These are phyloP conservation scores for Archips crataeganus DNA, from an alignment of 2,888 invertebrate genomes.

Conservation along the genomic window DNA sequence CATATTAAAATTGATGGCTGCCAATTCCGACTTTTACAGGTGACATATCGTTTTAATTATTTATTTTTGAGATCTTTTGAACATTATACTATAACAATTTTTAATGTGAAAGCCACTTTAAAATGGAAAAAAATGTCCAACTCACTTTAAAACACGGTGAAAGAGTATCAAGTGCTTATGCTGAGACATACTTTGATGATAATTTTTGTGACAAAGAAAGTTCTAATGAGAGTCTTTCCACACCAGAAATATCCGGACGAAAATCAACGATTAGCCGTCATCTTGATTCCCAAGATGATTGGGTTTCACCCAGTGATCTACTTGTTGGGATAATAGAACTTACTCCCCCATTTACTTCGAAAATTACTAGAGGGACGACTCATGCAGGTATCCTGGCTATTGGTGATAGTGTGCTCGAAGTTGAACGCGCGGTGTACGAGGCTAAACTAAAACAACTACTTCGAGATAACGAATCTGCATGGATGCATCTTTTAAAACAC, in stretches of 20 bases:
- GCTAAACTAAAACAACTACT: slow-evolving; percentile 56
- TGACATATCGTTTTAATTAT: slow-evolving; percentile 3
- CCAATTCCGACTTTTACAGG: not conserved
- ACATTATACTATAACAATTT: not conserved
- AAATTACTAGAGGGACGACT: slow-evolving; percentile 73
- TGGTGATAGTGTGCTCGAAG: slow-evolving; percentile 64
- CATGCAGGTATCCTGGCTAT: slow-evolving; percentile 76
- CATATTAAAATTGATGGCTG: slow-evolving; percentile 47
- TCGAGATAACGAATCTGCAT: slow-evolving; percentile 68
- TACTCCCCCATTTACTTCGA: slow-evolving; percentile 77
- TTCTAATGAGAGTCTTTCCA: slow-evolving; percentile 8
- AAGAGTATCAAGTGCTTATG: slow-evolving; percentile 68
- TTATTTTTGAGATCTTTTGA: slow-evolving; percentile 24
- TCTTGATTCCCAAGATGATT: slow-evolving; percentile 50
- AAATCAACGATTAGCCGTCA: slow-evolving; percentile 26
- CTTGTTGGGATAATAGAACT: slow-evolving; percentile 70
- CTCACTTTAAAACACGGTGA: slow-evolving; percentile 56
- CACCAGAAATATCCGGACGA: slow-evolving; percentile 36
- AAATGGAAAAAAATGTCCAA: slow-evolving; percentile 49
- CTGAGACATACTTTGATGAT: slow-evolving; percentile 70
- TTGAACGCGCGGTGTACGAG: slow-evolving; percentile 61
- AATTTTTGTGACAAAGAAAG: slow-evolving; percentile 53
- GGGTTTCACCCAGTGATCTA: slow-evolving; percentile 78
- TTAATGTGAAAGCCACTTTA: not conserved
- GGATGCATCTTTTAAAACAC: slow-evolving; percentile 66